Conservation (phyloP, 2,888 invertebrate genomes). For the Catonia carolina region DNA sequence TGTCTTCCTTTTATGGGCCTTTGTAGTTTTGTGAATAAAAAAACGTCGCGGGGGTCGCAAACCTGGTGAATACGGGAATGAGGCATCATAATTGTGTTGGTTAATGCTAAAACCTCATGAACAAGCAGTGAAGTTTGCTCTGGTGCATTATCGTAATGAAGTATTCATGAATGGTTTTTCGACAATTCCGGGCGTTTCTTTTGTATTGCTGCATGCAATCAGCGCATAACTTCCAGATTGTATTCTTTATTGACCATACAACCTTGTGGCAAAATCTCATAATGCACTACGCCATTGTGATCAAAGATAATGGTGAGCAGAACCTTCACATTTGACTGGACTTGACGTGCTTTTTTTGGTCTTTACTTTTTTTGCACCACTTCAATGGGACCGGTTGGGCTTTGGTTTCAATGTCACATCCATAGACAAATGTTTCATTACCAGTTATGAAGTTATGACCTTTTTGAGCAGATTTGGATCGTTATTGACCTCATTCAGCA, state of each 20-base stretch:
- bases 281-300: constrained; percentile 28
- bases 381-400: constrained; percentile 33
- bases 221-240: background rate
- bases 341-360: constrained; percentile 28
- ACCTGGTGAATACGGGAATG: no score
- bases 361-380: constrained; percentile 29
- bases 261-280: constrained; percentile 4
- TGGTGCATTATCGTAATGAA: no score
- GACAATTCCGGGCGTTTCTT: constrained; percentile 19
- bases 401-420: constrained; percentile 34
- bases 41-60: no score
- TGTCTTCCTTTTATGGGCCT: no score
- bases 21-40: no score
- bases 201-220: constrained; percentile 26
- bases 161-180: background rate
- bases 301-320: constrained; percentile 26
- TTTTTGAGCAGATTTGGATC: constrained; percentile 30
- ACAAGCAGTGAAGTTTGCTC: no score
- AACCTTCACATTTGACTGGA: constrained; percentile 15
- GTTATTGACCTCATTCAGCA: constrained; percentile 18
- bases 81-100: no score
- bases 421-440: constrained; percentile 36
- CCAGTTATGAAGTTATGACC: constrained; percentile 33
- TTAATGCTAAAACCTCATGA: no score
- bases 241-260: background rate